Evolutionary conservation across 1,140 invertebrate genomes (phyloP).

Genomic region (Aleiodes sp.): DNA sequence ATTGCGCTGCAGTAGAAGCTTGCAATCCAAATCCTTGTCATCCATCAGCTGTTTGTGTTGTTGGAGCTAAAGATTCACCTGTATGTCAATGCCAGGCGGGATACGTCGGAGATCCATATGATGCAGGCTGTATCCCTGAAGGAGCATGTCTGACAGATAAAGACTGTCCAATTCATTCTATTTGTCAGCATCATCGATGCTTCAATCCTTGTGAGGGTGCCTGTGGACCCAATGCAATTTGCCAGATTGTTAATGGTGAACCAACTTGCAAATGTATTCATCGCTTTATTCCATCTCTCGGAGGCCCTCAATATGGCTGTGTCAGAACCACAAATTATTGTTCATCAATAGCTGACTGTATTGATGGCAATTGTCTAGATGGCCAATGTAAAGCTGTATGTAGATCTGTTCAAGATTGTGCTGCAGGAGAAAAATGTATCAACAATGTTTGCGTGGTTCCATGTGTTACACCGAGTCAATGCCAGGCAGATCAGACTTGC

Average conservation of each 20-base stretch:
- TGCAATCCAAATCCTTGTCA: slow-evolving; percentile 86
- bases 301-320: slow-evolving; percentile 76
- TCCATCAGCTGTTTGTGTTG: slow-evolving; percentile 79
- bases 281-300: slow-evolving; percentile 73
- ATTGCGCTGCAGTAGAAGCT: slow-evolving; percentile 74
- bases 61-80: slow-evolving; percentile 63
- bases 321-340: slow-evolving; percentile 75
- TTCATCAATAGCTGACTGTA: slow-evolving; percentile 78
- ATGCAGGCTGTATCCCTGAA: slow-evolving; percentile 78
- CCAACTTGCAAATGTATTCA: slow-evolving; percentile 79
- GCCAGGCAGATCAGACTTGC: slow-evolving; percentile 82
- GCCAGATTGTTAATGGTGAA: slow-evolving; percentile 78
- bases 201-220: slow-evolving; percentile 80
- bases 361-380: slow-evolving; percentile 79
- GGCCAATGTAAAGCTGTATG: slow-evolving; percentile 87
- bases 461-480: slow-evolving; percentile 83
- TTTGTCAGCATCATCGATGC: slow-evolving; percentile 78
- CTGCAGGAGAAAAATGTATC: slow-evolving; percentile 79
- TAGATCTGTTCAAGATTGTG: slow-evolving; percentile 80
- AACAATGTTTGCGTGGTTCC: slow-evolving; percentile 80
- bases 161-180: slow-evolving; percentile 79
- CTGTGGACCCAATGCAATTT: slow-evolving; percentile 81
- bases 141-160: slow-evolving; percentile 75
- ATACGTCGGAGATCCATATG: slow-evolving; percentile 79
- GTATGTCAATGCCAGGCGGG: slow-evolving; percentile 80